phyloP scores from a whole-genome alignment of 2,113 vertebrate genomes.

The Tachuris rubrigastra region DNA sequence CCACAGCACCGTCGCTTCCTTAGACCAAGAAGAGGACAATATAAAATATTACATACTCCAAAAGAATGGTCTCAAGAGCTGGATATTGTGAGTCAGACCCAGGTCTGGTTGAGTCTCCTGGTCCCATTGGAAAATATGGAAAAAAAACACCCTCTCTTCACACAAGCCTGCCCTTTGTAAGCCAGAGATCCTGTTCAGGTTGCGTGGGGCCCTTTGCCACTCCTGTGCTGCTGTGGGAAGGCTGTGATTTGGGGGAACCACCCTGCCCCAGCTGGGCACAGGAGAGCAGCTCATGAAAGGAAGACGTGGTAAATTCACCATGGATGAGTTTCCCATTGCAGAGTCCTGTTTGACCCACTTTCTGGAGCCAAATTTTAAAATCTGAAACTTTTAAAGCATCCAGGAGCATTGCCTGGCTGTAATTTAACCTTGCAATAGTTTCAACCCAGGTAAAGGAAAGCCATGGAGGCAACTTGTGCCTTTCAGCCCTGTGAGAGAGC shows the following conservation, averaged over 20 bases:
- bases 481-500: not conserved
- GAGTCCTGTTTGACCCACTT: not conserved
- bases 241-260: not conserved
- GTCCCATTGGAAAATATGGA: not conserved
- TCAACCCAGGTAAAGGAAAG: not conserved
- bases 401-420: not conserved
- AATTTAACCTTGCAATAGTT: not conserved
- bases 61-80: not conserved
- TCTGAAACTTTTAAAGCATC: not conserved
- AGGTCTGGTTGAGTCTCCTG: not conserved
- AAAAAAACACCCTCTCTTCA: not conserved
- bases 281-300: not conserved
- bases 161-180: not conserved
- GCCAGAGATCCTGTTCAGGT: accelerated
- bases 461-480: not conserved
- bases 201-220: accelerated
- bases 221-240: not conserved
- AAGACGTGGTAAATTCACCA: not conserved
- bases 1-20: not conserved
- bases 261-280: not conserved
- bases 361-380: not conserved
- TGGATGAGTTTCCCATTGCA: not conserved
- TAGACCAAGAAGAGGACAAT: not conserved
- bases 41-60: not conserved
- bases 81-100: not conserved